phyloP scores from a whole-genome alignment of 1,140 invertebrate species.

The Lordiphosa stackelbergi region DNA sequence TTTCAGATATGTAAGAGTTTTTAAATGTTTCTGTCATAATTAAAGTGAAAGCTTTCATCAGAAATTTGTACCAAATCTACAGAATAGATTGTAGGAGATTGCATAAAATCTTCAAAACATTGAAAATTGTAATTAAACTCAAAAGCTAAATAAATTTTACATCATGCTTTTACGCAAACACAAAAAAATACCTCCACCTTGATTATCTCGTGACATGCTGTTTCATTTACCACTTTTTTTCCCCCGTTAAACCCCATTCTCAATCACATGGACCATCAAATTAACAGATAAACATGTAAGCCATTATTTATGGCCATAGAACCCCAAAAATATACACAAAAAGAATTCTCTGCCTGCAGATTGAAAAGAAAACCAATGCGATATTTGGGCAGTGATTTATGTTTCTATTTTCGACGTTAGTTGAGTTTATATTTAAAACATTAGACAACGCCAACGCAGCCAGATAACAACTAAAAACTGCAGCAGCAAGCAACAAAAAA shows the following conservation, averaged over 20 bases:
- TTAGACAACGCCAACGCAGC: slow-evolving; percentile 40
- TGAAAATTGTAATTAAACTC: no score
- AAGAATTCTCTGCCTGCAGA: slow-evolving; percentile 24
- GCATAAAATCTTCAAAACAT: no score
- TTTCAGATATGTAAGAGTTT: no score
- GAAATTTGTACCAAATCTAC: no score
- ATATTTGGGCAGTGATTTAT: slow-evolving; percentile 70
- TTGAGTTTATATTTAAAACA: slow-evolving; percentile 74
- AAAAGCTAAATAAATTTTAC: no score
- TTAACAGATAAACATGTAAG: slow-evolving; percentile 14
- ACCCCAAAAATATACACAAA: background rate
- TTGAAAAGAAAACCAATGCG: slow-evolving; percentile 68
- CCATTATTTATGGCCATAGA: slow-evolving; percentile 5
- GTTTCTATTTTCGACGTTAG: slow-evolving; percentile 69
- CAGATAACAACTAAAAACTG: slow-evolving; percentile 47
- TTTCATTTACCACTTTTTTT: background rate
- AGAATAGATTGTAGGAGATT: no score
- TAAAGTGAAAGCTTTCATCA: no score
- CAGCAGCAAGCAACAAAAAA: slow-evolving; percentile 37
- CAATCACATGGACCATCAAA: slow-evolving; percentile 8
- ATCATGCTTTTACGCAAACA: no score
- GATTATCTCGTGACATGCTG: background rate
- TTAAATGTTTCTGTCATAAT: no score
- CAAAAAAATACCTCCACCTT: no score
- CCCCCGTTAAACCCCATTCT: background rate